Base-by-base conservation (phyloP, 2,888 invertebrate species). In the Pterobdella sp. region DNA sequence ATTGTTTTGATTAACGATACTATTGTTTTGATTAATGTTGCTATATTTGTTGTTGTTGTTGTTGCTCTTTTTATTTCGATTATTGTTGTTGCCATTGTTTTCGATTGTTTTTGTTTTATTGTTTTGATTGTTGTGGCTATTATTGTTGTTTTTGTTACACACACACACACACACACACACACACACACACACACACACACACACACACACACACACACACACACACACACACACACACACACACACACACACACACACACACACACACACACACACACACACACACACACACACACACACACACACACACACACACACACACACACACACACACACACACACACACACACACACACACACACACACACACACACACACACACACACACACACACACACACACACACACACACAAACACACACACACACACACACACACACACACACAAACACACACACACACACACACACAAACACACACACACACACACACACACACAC, bases 251-350 rank as follows among this genome's bases (percentile, higher is more conserved):
- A 65, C 32, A 65, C 65, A 65, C 35, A 65, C 65, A 65, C 35
- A 65, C 65, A 65, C 32, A 65, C 65, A 65, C 35, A 65, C 65
- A 65, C 65, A 65, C 35, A 65, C 65, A 65, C 35, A 65, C 65
- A 65, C 35, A 65, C 65, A 65, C 35, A 65, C 65, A 65, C 35
- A 35, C 65, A 65, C 35, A 65, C 65, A 65, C 35, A 65, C 65
- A 65, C 35, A 65, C 65, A 65, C 32, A 65, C 65, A 65, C 35
- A 65, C 65, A 65, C 35, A 65, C 65, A 65, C 32, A 65, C 65
- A 65, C 35, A 65, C 65, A 65, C 65, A 65, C 35, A 65, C 65
- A 65, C 35, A 65, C 65, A 65, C 35, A 65, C 65, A 65, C 35
- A 65, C 65, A 65, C 35, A 35, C 65, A 29, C 35, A 65, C 65